These are phyloP conservation scores for Panagrolaimus sp. DNA, from an alignment of 1,140 invertebrate species.

Conservation along the genomic window DNA sequence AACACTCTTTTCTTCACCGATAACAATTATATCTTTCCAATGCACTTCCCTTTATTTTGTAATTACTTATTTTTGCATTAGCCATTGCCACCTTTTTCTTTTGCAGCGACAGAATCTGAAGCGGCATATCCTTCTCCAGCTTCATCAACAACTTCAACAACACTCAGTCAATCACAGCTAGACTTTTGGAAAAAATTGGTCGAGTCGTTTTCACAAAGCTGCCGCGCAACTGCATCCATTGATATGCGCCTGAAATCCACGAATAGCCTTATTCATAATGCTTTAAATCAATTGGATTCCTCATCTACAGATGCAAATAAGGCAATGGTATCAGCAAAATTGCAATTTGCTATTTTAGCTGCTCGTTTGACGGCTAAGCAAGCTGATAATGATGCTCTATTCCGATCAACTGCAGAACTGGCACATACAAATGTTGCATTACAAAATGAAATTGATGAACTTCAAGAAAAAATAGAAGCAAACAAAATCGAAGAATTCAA, in stretches of 20 bases:
- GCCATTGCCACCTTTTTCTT: background rate
- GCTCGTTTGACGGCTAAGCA: slow-evolving; percentile 18
- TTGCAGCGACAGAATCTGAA: background rate
- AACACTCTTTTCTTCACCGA: no score
- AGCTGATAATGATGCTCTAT: slow-evolving; percentile 21
- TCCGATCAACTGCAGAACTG: slow-evolving; percentile 17
- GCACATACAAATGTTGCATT: slow-evolving; percentile 18
- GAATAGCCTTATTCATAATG: slow-evolving; percentile 5
- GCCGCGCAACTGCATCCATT: background rate
- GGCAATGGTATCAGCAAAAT: slow-evolving; percentile 15
- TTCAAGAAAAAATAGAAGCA: slow-evolving; percentile 13
- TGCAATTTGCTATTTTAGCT: slow-evolving; percentile 20
- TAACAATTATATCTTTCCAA: no score
- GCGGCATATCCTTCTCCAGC: background rate
- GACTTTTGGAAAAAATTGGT: background rate
- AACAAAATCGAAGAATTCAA: background rate
- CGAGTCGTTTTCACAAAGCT: background rate
- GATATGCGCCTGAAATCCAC: slow-evolving; percentile 1
- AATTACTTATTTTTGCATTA: no score
- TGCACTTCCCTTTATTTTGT: no score
- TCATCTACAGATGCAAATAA: background rate
- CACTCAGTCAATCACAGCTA: background rate
- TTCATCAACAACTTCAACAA: no score
- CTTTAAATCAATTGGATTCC: background rate
- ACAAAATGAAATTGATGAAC: slow-evolving; percentile 16